A percentile compares a stretch with the other conserved stretches of the same genome.
These are phyloP conservation scores for Numenius arquata DNA, from an alignment of 2,113 vertebrate species.

Conservation along the genomic window DNA sequence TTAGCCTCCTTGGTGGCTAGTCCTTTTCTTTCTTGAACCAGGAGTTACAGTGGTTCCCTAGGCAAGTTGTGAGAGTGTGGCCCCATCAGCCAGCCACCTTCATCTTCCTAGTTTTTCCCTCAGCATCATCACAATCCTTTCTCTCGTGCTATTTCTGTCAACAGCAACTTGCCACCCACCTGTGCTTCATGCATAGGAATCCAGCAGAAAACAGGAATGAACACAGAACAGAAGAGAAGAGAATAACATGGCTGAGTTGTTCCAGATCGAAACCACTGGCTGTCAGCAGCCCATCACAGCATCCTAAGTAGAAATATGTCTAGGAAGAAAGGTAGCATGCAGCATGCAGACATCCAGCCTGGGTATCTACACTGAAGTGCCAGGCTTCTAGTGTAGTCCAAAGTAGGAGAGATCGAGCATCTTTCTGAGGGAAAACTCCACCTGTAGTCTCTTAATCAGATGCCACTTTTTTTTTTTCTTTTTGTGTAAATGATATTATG, in stretches of 20 bases:
- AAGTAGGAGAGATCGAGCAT: fast-evolving
- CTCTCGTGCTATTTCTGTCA: neutral
- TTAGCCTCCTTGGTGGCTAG: neutral
- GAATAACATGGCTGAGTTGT: neutral
- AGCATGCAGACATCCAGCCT: neutral
- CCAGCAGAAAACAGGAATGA: neutral
- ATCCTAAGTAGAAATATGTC: neutral
- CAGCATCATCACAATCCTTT: neutral
- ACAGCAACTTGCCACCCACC: neutral
- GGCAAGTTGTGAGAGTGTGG: neutral
- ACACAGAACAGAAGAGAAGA: neutral
- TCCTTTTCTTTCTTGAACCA: neutral
- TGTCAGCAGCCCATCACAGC: no score
- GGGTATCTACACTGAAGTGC: neutral
- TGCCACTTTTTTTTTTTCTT: neutral
- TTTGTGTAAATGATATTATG: neutral
- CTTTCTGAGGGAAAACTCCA: neutral
- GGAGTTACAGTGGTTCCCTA: neutral
- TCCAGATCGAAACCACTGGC: neutral
- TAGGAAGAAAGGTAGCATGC: neutral
- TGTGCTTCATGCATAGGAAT: neutral
- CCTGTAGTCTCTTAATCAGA: neutral
- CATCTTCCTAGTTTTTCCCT: neutral
- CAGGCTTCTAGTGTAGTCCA: neutral
- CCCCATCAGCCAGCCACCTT: neutral